Conservation (phyloP, 2,797 vertebrate genomes). For the Otolemur crassicaudatus region DNA sequence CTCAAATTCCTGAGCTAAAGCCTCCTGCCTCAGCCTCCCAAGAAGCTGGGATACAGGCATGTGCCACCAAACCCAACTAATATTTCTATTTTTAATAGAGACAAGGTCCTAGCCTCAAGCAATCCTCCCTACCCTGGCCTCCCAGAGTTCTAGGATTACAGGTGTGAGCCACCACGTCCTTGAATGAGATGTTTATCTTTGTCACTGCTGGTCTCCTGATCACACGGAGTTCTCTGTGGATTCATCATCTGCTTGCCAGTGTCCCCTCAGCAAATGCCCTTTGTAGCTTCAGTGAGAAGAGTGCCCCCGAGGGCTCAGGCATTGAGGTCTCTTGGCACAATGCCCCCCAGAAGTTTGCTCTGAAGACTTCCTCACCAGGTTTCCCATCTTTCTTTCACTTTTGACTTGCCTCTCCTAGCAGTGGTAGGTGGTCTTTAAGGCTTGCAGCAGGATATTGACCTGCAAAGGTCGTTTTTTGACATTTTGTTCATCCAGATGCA, state of each 20-base stretch:
- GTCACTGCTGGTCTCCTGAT: background rate
- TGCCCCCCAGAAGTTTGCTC: background rate
- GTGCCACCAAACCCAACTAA: background rate
- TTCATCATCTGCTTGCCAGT: background rate
- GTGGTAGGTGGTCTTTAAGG: background rate
- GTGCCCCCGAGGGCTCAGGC: background rate
- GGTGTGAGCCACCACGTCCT: background rate
- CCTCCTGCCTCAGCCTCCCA: background rate
- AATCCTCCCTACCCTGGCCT: background rate
- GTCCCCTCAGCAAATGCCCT: background rate
- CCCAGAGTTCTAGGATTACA: background rate
- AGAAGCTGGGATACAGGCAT: background rate
- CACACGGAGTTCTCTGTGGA: background rate
- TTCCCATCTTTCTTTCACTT: background rate
- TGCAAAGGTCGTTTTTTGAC: background rate
- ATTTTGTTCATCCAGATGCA: background rate
- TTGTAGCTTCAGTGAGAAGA: background rate
- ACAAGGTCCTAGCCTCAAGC: background rate
- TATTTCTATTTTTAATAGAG: background rate
- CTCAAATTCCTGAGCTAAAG: background rate
- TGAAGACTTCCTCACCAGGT: background rate
- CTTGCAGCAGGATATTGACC: background rate
- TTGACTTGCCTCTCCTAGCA: background rate
- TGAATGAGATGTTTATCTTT: background rate
- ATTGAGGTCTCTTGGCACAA: accelerated